phyloP scores from a whole-genome alignment of 2,888 invertebrate genomes.

The Erpobdella octoculata region DNA sequence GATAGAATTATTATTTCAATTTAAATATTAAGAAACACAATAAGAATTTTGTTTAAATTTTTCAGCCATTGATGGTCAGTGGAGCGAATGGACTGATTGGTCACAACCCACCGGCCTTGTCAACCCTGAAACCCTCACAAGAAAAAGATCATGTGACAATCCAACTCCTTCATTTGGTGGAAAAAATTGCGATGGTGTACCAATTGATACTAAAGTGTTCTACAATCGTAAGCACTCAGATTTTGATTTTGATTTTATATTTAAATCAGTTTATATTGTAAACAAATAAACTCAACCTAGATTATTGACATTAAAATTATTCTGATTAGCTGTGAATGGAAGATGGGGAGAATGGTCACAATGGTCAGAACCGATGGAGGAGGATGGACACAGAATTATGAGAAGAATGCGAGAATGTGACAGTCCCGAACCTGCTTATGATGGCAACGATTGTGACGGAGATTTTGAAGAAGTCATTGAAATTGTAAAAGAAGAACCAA shows the following conservation, averaged over 20 bases:
- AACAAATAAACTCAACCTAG: not conserved
- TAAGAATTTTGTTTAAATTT: too few relatives aligned
- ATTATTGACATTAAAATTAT: not conserved
- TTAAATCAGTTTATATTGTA: not conserved
- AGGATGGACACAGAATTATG: constrained; percentile 39
- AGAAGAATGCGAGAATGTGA: constrained; percentile 45
- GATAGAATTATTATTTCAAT: not conserved
- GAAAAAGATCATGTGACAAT: constrained; percentile 29
- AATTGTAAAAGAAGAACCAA: not conserved
- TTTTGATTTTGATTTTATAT: not conserved
- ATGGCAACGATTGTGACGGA: constrained; percentile 46
- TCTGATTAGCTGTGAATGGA: constrained; percentile 31
- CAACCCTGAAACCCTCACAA: constrained; percentile 27
- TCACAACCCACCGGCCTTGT: constrained; percentile 30
- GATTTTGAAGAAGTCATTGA: constrained; percentile 37
- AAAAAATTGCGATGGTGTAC: constrained; percentile 28
- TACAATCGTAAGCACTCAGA: constrained; percentile 5
- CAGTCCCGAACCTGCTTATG: constrained; percentile 45
- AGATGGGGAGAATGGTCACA: constrained; percentile 32
- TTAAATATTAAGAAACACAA: not conserved
- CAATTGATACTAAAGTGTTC: constrained; percentile 3
- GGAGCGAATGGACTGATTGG: constrained; percentile 33
- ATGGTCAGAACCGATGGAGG: constrained; percentile 20
- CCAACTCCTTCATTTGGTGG: constrained; percentile 34
- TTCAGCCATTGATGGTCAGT: constrained; percentile 31